Evolutionary conservation across 2,113 vertebrate genomes (phyloP), one percentile per base, ranked within the genome.

Genomic region (Urocitellus parryii): DNA sequence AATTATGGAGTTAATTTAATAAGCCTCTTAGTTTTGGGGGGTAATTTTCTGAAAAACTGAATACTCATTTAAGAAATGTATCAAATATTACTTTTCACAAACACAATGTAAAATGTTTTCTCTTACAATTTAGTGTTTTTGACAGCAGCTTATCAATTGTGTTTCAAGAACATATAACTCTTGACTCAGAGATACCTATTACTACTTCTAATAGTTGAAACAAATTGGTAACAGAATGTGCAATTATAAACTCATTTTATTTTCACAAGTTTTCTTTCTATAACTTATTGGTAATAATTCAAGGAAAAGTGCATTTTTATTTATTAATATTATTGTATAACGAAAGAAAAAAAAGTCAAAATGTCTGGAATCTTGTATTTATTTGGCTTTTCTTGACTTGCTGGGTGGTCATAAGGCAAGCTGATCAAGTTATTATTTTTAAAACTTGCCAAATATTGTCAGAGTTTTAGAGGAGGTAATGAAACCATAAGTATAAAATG

Each of bases 1-100:
- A 96, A 96, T 96, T 97, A 95, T 86, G 39, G 67, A 97, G 88
- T 97, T 97, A 96, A 96, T 97, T 95, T 96, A 96, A 92, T 97
- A 97, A 97, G 74, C 32, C 77, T 97, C 94, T 96, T 97, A 96
- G 81, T 39, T 83, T 96, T 96, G 24, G 2, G 22, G 34, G n/a
- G 12, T 86, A 91, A 87, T 95, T 96, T 97, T 81, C 76, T 77
- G 79, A 87, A 95, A 97, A 95, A 94, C 53, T 93, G 96, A 97
- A 96, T 95, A 97, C 78, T 95, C 58, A 48, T 96, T 94, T 94
- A 90, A 95, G 82, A 93, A 96, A 34, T 92, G 24, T 68, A 88
- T 56, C 82, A 82, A 93, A 90, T 45, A 88, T 85, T 77, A 56
- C n/a, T 90, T 92, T 88, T 61, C 84, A 37, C 37, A 89, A 67